phyloP scores from a whole-genome alignment of 1,140 invertebrate genomes.

The Solenopsis invicta region DNA sequence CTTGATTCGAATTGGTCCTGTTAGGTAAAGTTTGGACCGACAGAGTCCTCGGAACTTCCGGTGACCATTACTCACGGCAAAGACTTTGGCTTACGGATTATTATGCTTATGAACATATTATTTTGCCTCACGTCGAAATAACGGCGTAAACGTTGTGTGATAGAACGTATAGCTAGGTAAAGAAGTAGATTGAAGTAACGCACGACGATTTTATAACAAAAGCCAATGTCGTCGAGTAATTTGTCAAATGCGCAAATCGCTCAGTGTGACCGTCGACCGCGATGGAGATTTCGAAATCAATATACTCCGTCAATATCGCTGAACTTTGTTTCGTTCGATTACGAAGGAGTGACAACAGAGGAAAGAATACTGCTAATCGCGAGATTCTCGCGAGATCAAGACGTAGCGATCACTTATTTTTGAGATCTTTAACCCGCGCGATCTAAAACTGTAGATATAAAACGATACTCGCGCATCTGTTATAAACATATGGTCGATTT shows the following conservation, averaged over 20 bases:
- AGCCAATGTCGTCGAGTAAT: background rate
- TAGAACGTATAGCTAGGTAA: background rate
- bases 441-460: background rate
- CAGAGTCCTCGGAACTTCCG: constrained; percentile 3
- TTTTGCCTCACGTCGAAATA: background rate
- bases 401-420: background rate
- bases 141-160: background rate
- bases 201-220: background rate
- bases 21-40: constrained; percentile 37
- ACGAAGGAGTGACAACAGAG: background rate
- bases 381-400: background rate
- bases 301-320: background rate
- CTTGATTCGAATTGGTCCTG: constrained; percentile 6
- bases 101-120: background rate
- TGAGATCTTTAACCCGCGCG: constrained; percentile 1
- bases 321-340: constrained; percentile 37
- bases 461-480: constrained; percentile 22
- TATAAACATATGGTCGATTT: constrained; percentile 30
- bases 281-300: constrained; percentile 43
- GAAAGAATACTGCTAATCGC: background rate
- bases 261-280: background rate
- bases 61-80: background rate
- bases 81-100: constrained; percentile 22
- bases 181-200: background rate
- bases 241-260: constrained; percentile 18